Conservation (phyloP, 2,797 vertebrate genomes). For the Alauda arvensis region DNA sequence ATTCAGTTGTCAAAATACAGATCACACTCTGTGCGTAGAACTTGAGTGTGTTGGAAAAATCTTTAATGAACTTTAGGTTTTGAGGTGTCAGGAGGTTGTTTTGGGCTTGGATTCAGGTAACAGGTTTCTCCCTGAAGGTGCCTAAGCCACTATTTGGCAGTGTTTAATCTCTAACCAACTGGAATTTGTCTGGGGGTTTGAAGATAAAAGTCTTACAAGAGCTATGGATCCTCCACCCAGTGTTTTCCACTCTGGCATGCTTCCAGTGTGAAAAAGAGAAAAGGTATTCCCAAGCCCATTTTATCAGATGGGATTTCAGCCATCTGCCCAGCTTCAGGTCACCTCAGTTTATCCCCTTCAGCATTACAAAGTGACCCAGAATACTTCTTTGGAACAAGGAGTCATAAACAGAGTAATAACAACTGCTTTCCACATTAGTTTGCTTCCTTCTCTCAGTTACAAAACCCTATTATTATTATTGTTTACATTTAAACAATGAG, state of each 20-base stretch:
- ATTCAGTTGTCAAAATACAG: not conserved
- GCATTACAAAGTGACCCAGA: not conserved
- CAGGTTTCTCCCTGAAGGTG: not conserved
- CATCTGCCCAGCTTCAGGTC: not conserved
- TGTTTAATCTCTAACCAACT: not conserved
- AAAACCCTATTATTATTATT: constrained; percentile 24
- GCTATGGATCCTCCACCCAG: not conserved
- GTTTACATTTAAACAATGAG: constrained; percentile 39
- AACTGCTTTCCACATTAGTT: constrained; percentile 42
- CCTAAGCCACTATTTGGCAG: not conserved
- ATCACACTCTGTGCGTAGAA: not conserved
- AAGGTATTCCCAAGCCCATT: not conserved
- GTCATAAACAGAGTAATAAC: constrained; percentile 1
- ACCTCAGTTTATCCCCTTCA: constrained; percentile 2
- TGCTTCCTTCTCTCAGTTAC: not conserved
- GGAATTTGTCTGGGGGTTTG: not conserved
- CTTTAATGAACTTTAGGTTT: not conserved
- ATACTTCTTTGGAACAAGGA: not conserved
- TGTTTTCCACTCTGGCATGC: not conserved
- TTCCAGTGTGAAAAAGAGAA: not conserved
- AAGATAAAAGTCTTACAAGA: not conserved
- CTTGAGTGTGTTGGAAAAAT: not conserved
- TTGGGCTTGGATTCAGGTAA: not conserved
- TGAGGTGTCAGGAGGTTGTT: not conserved
- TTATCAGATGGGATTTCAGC: constrained; percentile 22